phyloP scores from a whole-genome alignment of 2,113 vertebrate species.

The Hydrolagus affinis region DNA sequence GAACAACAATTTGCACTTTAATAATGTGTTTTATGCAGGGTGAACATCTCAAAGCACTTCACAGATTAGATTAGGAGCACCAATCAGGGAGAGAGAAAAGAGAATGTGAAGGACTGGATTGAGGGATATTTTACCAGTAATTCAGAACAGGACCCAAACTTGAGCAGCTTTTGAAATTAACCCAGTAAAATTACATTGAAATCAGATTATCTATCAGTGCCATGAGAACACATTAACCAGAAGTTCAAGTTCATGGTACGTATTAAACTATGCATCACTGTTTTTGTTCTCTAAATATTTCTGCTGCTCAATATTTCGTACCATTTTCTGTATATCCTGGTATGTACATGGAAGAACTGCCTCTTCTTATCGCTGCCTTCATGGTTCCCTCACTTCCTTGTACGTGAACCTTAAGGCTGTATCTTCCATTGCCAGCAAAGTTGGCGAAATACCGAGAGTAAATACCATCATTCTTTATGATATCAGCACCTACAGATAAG shows the following conservation, averaged over 20 bases:
- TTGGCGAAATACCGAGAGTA: constrained; percentile 56
- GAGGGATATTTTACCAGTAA: too few species aligned
- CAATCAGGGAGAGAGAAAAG: too few species aligned
- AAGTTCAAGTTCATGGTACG: background rate
- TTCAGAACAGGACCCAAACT: too few species aligned
- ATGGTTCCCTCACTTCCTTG: constrained; percentile 35
- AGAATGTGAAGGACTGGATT: too few species aligned
- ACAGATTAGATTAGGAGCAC: too few species aligned
- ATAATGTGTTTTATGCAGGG: too few species aligned
- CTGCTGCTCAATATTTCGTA: constrained; percentile 37
- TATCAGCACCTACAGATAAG: constrained; percentile 49
- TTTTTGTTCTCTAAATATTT: background rate
- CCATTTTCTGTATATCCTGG: constrained; percentile 51
- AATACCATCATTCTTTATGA: constrained; percentile 49
- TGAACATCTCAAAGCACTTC: too few species aligned
- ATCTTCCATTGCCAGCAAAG: constrained; percentile 45
- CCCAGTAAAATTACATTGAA: background rate
- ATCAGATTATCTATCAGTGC: too few species aligned
- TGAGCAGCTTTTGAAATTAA: background rate
- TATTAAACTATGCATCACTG: background rate
- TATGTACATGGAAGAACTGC: constrained; percentile 46
- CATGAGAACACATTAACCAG: background rate
- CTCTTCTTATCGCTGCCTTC: background rate
- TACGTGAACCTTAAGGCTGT: constrained; percentile 49
- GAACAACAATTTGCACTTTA: too few species aligned